Evolutionary conservation across 1,140 invertebrate species (phyloP).

Genomic region (Heliconius hewitsoni): DNA sequence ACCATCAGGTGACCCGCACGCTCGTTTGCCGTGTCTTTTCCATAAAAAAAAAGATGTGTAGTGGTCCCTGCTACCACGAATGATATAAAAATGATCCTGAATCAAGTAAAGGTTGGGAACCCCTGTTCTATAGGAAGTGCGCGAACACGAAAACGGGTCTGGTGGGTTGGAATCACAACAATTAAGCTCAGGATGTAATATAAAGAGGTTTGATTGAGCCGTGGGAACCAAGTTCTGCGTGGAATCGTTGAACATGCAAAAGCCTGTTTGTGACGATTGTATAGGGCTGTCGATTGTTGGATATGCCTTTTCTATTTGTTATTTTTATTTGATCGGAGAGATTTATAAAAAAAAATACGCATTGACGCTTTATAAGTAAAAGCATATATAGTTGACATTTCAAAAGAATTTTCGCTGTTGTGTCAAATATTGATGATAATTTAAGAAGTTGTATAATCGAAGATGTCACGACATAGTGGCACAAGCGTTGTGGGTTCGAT

Average conservation of each 20-base stretch:
- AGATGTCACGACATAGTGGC: too few species aligned
- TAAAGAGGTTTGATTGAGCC: conserved; percentile 50
- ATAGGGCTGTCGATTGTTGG: conserved; percentile 33
- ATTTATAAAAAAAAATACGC: background rate
- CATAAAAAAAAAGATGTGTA: too few species aligned
- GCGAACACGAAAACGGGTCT: conserved; percentile 34
- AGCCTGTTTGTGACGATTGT: conserved; percentile 44
- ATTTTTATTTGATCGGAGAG: background rate
- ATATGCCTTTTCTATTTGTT: background rate
- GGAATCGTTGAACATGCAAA: conserved; percentile 44
- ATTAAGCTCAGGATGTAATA: conserved; percentile 57
- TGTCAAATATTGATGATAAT: too few species aligned
- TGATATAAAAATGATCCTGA: too few species aligned
- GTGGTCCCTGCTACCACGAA: too few species aligned
- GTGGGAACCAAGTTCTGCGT: conserved; percentile 47
- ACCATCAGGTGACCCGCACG: too few species aligned
- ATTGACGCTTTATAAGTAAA: background rate
- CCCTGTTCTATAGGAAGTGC: conserved; percentile 26
- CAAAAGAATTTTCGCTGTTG: too few species aligned
- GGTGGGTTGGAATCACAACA: conserved; percentile 50
- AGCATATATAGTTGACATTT: too few species aligned
- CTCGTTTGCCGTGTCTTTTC: too few species aligned
- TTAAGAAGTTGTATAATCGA: too few species aligned
- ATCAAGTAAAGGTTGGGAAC: too few species aligned
- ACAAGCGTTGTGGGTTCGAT: too few species aligned